Evolutionary conservation across 2,113 vertebrate species (phyloP).

Genomic region (Trichechus manatus): DNA sequence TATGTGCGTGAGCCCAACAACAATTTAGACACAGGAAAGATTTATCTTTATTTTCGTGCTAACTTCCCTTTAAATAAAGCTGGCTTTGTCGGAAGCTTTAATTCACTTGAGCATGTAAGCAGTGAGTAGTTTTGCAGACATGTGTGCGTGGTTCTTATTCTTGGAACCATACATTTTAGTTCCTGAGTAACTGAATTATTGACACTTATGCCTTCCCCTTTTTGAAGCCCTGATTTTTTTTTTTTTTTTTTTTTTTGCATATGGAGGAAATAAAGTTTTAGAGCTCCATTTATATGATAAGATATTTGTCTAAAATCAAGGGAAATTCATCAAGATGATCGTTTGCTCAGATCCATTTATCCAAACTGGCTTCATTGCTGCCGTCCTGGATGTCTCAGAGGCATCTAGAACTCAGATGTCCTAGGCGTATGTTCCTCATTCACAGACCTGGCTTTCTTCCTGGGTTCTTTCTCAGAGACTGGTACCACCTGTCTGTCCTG

Average conservation of each 20-base stretch:
- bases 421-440: neutral
- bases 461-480: neutral
- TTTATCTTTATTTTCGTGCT: slow-evolving; percentile 66
- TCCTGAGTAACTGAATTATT: slow-evolving; percentile 26
- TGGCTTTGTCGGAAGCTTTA: slow-evolving; percentile 57
- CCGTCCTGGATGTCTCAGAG: neutral
- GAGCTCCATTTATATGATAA: slow-evolving; percentile 8
- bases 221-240: neutral
- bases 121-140: neutral
- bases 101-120: slow-evolving; percentile 17
- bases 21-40: slow-evolving; percentile 12
- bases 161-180: slow-evolving; percentile 15
- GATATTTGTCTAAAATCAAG: slow-evolving; percentile 8
- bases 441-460: slow-evolving; percentile 32
- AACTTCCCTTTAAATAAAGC: slow-evolving; percentile 53
- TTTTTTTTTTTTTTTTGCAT: neutral
- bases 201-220: neutral
- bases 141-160: neutral
- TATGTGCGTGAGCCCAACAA: neutral
- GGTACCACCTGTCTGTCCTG: slow-evolving; percentile 44
- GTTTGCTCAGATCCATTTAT: neutral
- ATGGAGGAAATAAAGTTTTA: neutral
- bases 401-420: neutral
- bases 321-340: neutral
- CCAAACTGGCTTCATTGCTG: neutral